phyloP scores from a whole-genome alignment of 2,888 invertebrate species.

The Itoplectis maculator region DNA sequence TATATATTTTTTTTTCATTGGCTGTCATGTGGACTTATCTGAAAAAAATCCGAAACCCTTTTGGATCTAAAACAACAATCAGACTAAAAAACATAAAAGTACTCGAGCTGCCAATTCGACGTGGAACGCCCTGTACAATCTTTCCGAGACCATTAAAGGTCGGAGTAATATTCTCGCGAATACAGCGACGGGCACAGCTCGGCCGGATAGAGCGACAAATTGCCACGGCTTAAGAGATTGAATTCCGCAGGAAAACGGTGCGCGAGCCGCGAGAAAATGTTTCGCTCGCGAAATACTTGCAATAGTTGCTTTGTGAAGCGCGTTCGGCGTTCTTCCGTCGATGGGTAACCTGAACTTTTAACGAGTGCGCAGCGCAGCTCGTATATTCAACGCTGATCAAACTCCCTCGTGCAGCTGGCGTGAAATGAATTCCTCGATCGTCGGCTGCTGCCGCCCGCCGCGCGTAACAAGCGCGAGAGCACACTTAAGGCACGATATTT shows the following conservation, averaged over 20 bases:
- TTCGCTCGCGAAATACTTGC: constrained; percentile 53
- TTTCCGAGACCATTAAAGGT: neutral
- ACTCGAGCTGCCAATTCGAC: too few species aligned
- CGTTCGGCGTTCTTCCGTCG: constrained; percentile 17
- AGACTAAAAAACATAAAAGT: neutral
- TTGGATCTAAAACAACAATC: too few species aligned
- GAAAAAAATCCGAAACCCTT: too few species aligned
- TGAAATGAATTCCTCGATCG: constrained; percentile 27
- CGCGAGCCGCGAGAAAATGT: constrained; percentile 8
- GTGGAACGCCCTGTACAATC: too few species aligned
- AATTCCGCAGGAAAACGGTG: constrained; percentile 46
- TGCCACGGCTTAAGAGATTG: constrained; percentile 48
- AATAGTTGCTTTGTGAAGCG: constrained; percentile 56
- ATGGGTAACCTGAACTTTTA: constrained; percentile 59
- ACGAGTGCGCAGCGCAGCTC: constrained; percentile 43
- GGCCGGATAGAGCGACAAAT: constrained; percentile 12
- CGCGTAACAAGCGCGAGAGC: constrained; percentile 24
- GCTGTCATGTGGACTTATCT: too few species aligned
- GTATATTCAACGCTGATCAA: constrained; percentile 41
- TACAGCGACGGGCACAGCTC: neutral
- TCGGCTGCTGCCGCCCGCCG: constrained; percentile 3
- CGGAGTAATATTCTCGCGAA: neutral
- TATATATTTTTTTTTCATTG: neutral
- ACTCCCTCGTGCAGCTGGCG: constrained; percentile 38
- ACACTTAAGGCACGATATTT: constrained; percentile 40